Percentiles rank a stretch among this genome's conserved stretches.
phyloP scores from a whole-genome alignment of 2,113 vertebrate genomes.

The Oncorhynchus tshawytscha region DNA sequence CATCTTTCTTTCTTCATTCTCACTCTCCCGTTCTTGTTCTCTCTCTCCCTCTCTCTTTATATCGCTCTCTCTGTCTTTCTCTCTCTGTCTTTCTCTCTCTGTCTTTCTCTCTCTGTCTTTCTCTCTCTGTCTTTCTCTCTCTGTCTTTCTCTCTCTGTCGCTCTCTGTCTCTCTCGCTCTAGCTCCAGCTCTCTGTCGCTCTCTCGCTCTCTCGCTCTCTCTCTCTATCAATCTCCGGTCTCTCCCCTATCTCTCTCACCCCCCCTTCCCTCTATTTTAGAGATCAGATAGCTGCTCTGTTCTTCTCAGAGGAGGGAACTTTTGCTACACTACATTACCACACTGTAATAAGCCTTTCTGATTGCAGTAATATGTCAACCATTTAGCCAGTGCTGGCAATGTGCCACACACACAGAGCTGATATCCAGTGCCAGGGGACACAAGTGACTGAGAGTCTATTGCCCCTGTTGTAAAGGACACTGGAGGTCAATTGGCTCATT shows the following conservation, averaged over 20 bases:
- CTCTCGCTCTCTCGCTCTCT: too few relatives aligned
- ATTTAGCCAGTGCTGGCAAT: conserved; percentile 26
- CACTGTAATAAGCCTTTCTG: conserved; percentile 28
- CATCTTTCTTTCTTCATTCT: background rate
- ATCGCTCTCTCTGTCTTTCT: too few relatives aligned
- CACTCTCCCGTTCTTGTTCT: conserved; percentile 18
- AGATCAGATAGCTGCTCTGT: conserved; percentile 19
- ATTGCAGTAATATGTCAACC: conserved; percentile 26
- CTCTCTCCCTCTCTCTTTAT: too few relatives aligned
- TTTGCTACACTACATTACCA: conserved; percentile 16
- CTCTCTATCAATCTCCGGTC: background rate
- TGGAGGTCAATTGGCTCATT: conserved; percentile 23
- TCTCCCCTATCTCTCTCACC: background rate
- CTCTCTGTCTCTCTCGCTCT: too few relatives aligned
- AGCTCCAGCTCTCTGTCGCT: too few relatives aligned
- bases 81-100: too few relatives aligned
- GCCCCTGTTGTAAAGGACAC: conserved; percentile 32
- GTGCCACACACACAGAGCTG: conserved; percentile 2
- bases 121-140: too few relatives aligned
- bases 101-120: too few relatives aligned
- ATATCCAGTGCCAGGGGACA: conserved; percentile 10
- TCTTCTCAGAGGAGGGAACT: conserved; percentile 32
- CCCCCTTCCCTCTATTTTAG: conserved; percentile 12
- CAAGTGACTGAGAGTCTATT: conserved; percentile 24
- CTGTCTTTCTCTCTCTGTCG: too few relatives aligned